A percentile compares a stretch with the other conserved stretches of the same genome.
Evolutionary conservation across 1,140 invertebrate species (phyloP).

Genomic region (Oreohelix idahoensis): DNA sequence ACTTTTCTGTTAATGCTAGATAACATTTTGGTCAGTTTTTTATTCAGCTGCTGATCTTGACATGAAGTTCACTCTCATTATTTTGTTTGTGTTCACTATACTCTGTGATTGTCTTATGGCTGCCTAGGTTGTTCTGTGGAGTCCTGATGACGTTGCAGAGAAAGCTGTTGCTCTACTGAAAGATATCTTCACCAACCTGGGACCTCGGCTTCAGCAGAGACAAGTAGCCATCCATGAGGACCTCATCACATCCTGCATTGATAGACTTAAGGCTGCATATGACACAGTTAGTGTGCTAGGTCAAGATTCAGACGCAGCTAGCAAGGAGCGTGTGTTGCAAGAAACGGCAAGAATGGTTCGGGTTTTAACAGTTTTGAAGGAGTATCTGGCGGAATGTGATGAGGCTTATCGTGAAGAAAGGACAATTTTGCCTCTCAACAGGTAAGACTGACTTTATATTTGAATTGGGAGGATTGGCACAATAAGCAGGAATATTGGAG

Average conservation of each 20-base stretch:
- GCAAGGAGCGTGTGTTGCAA: conserved; percentile 76
- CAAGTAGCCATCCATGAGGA: conserved; percentile 90
- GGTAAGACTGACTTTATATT: conserved; percentile 75
- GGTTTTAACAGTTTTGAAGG: conserved; percentile 93
- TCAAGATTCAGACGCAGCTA: conserved; percentile 73
- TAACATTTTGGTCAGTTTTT: too few species aligned
- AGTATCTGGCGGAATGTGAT: conserved; percentile 97
- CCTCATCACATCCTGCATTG: conserved; percentile 90
- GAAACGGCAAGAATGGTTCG: conserved; percentile 93
- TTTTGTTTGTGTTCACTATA: too few species aligned
- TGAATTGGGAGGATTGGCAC: too few species aligned
- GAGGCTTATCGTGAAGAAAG: conserved; percentile 91
- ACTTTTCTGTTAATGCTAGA: too few species aligned
- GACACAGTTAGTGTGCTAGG: conserved; percentile 74
- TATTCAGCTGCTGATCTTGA: too few species aligned
- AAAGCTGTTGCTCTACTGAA: conserved; percentile 92
- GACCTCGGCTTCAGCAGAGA: conserved; percentile 84
- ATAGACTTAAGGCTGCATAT: conserved; percentile 89
- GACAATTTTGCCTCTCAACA: conserved; percentile 88
- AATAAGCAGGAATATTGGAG: too few species aligned
- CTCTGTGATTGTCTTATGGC: too few species aligned
- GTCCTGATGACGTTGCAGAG: conserved; percentile 91
- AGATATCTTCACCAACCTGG: conserved; percentile 94
- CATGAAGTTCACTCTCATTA: too few species aligned
- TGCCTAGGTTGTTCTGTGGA: conserved; percentile 85